Conservation (phyloP, 2,113 vertebrate genomes). For the Rhagologus leucostigma region DNA sequence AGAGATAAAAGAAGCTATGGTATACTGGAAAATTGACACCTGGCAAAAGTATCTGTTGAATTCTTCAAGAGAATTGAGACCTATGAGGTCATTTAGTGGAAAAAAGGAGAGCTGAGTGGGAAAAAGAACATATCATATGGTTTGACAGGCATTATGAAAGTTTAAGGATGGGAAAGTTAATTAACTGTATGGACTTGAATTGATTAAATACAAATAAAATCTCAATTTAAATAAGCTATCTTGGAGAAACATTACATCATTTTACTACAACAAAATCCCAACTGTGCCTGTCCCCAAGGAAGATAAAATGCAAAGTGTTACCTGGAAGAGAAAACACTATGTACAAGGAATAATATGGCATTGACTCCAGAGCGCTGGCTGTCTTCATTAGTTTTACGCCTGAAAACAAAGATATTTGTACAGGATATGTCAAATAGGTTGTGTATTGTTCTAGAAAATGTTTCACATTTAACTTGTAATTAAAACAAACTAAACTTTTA, state of each 20-base stretch:
- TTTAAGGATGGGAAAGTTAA: not conserved
- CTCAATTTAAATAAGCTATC: not conserved
- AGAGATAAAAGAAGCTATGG: not conserved
- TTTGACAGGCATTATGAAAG: not conserved
- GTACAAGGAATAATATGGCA: conserved; percentile 61
- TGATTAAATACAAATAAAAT: not conserved
- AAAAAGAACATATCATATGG: not conserved
- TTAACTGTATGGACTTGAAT: not conserved
- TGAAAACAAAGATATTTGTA: conserved; percentile 29
- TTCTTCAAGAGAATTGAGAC: not conserved
- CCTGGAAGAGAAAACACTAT: conserved; percentile 27
- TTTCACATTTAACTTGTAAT: not conserved
- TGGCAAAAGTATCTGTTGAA: not conserved
- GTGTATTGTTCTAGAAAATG: not conserved
- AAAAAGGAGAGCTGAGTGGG: not conserved
- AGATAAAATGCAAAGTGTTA: conserved; percentile 3
- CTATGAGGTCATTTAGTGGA: not conserved
- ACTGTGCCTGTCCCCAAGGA: not conserved
- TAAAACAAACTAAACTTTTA: not conserved
- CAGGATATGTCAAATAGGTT: not conserved
- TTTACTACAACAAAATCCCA: not conserved
- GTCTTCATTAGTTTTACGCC: conserved; percentile 19
- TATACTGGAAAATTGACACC: not conserved
- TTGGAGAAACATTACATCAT: not conserved
- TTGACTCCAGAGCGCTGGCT: conserved; percentile 39